A percentile compares a stretch with the other conserved stretches of the same genome.
Evolutionary conservation across 2,113 vertebrate genomes (phyloP).

Genomic region (Collichthys lucidus): DNA sequence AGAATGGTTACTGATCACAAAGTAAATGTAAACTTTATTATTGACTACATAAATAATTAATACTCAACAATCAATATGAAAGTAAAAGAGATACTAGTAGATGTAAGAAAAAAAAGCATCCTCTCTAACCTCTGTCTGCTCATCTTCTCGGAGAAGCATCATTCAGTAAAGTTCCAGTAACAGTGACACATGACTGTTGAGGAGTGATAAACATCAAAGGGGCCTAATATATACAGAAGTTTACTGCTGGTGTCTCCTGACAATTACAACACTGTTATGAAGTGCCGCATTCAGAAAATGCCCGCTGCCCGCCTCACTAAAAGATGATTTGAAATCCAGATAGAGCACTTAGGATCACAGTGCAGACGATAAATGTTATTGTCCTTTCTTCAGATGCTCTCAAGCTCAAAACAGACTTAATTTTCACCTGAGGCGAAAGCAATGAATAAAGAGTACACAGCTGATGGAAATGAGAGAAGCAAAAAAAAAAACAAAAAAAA

Average conservation of each 20-base stretch:
- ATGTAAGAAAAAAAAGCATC: not conserved
- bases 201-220: conserved; percentile 52
- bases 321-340: conserved; percentile 40
- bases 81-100: not conserved
- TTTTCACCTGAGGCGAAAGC: conserved; percentile 50
- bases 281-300: conserved; percentile 38
- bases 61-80: not conserved
- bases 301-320: not conserved
- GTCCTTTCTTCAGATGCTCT: conserved; percentile 42
- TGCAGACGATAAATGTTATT: conserved; percentile 26
- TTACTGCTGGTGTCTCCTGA: conserved; percentile 35
- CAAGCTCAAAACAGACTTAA: conserved; percentile 47
- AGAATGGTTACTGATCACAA: not conserved
- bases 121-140: not conserved
- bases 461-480: conserved; percentile 38
- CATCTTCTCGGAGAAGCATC: conserved; percentile 13
- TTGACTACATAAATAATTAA: not conserved
- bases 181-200: conserved; percentile 60
- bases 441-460: conserved; percentile 27
- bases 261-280: conserved; percentile 34
- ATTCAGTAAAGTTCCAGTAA: conserved; percentile 28
- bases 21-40: not conserved
- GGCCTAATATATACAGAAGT: conserved; percentile 35
- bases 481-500: conserved; percentile 9
- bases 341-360: conserved; percentile 29